These are phyloP conservation scores for Galleria mellonella DNA, from an alignment of 1,140 invertebrate species.

Conservation along the genomic window DNA sequence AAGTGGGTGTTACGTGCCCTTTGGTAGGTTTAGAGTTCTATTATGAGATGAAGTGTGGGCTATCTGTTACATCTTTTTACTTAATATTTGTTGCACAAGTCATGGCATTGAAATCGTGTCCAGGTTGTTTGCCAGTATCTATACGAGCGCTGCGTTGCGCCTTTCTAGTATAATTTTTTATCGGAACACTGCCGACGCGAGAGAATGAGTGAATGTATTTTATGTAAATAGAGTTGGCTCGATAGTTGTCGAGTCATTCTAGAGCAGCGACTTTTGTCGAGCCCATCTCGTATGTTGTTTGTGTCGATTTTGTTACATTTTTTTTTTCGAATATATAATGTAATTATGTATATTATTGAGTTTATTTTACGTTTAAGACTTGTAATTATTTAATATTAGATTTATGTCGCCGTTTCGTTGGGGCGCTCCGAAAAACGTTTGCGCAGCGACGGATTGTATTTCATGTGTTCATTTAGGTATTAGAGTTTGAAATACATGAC, in stretches of 20 bases:
- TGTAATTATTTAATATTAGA: conserved; percentile 68
- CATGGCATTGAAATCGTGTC: too few species aligned
- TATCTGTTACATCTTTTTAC: too few species aligned
- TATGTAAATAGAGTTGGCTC: conserved; percentile 21
- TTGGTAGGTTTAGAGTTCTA: too few species aligned
- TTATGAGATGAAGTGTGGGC: too few species aligned
- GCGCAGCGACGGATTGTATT: conserved; percentile 57
- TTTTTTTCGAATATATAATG: conserved; percentile 72
- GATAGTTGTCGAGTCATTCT: not conserved
- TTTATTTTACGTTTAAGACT: conserved; percentile 67
- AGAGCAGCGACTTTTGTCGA: not conserved
- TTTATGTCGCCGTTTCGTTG: conserved; percentile 36
- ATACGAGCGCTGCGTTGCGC: not conserved
- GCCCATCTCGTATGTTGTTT: conserved; percentile 29
- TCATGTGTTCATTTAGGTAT: conserved; percentile 72
- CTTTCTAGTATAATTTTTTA: conserved; percentile 10
- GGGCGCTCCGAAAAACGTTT: conserved; percentile 28
- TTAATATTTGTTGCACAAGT: too few species aligned
- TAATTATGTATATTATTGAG: conserved; percentile 72
- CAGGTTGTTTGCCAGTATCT: too few species aligned
- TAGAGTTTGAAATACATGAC: conserved; percentile 58
- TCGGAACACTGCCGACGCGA: conserved; percentile 11
- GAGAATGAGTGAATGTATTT: conserved; percentile 14
- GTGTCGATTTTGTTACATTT: conserved; percentile 52
- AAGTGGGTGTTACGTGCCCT: too few species aligned